Base-by-base conservation (phyloP, 2,113 vertebrate genomes). In the Halichoeres trimaculatus region DNA sequence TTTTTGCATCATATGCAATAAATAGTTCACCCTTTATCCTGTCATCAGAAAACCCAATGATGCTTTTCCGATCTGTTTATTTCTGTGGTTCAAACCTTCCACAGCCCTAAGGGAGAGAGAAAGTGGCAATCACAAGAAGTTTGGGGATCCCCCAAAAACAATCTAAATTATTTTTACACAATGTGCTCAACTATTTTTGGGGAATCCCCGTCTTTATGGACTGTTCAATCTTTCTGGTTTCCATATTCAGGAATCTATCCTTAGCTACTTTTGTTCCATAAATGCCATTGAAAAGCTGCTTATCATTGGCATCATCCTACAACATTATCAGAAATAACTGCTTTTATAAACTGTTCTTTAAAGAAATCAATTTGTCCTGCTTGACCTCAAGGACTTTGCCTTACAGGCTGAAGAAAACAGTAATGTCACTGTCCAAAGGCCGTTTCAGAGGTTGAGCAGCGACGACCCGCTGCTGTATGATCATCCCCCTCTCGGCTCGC, bases 301-400 rank as follows among this genome's bases (percentile, higher is more conserved):
- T 71, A 58, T 51, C 62, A 58, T 81, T 82, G 24, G 13, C 7
- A 1, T 55, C 30, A 13, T 9, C 55, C 70, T 23, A 22, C 22
- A 36, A 62, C 22, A 68, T 50, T 52, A 56, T 56, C 64, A 71
- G 68, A 61, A 61, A 79, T 55, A 56, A 73, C 68, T 34, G 53
- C 83, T 86, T 78, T 85, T 70, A 83, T 88, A 81, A 84, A 83
- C 57, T 74, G 53, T 35, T 51, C 70, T 71, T 74, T 70, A 67
- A 67, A 70, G 83, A 51, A 82, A 84, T 63, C 17, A 40, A 78
- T 90, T 88, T 68, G 83, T 84, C 69, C 60, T 68, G 77, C 84
- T 63, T 85, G 89, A 70, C 88, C 80, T 58, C 17, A 57, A 63
- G 64, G 90, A 82, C 85, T 73, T 65, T 54, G 70, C 78, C 88